Evolutionary conservation across 2,888 invertebrate genomes (phyloP).

Genomic region (Philereme vetulata): DNA sequence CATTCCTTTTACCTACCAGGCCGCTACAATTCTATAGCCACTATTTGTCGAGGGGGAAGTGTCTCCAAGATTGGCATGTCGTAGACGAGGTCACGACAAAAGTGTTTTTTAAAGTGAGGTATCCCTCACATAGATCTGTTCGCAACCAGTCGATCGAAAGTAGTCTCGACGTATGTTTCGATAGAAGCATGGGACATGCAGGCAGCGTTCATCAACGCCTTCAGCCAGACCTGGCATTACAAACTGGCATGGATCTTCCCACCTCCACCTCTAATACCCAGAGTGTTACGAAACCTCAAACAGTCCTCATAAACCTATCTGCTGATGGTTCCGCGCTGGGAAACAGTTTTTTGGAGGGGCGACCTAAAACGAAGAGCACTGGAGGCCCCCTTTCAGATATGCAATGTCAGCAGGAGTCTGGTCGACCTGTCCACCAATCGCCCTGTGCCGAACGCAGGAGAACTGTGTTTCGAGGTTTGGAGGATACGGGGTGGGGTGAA

Average conservation of each 20-base stretch:
- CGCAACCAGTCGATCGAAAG: no score
- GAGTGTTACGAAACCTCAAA: slow-evolving; percentile 36
- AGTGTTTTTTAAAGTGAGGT: no score
- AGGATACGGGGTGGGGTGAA: slow-evolving; percentile 39
- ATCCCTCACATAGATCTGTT: no score
- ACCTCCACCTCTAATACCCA: slow-evolving; percentile 37
- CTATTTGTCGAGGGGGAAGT: slow-evolving; percentile 29
- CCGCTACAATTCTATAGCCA: slow-evolving; percentile 38
- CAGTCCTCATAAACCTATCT: slow-evolving; percentile 27
- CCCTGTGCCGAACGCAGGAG: slow-evolving; percentile 14
- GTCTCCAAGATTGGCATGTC: slow-evolving; percentile 34
- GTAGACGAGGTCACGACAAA: no score
- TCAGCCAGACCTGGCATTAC: slow-evolving; percentile 37
- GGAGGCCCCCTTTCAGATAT: background rate
- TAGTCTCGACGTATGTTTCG: no score
- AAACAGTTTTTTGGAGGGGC: slow-evolving; percentile 33
- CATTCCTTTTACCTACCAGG: slow-evolving; percentile 38
- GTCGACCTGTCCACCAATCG: no score
- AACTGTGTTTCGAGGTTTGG: slow-evolving; percentile 37
- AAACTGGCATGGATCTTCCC: slow-evolving; percentile 39
- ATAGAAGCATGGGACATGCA: no score
- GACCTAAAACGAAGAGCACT: slow-evolving; percentile 30
- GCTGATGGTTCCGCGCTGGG: slow-evolving; percentile 33
- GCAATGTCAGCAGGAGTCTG: no score
- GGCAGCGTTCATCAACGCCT: no score